phyloP scores from a whole-genome alignment of 2,113 vertebrate genomes.

The Podocnemis expansa region DNA sequence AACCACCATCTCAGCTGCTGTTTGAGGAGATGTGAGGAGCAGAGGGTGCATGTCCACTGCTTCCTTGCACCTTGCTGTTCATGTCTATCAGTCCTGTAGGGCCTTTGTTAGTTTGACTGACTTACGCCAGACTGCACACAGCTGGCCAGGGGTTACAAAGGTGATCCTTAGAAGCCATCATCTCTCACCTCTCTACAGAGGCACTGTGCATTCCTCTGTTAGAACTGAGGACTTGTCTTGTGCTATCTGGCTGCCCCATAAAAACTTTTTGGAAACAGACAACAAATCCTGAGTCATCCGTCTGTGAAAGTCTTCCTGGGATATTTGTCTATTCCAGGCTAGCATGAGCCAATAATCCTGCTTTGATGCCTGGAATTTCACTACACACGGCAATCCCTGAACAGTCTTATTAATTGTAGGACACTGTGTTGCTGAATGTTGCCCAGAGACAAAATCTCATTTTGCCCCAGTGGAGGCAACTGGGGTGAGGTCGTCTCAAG shows the following conservation, averaged over 20 bases:
- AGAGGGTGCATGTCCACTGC: not conserved
- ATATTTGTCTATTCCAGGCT: conserved; percentile 33
- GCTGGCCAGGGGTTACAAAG: not conserved
- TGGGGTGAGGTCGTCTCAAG: not conserved
- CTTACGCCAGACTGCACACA: not conserved
- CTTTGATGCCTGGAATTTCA: conserved; percentile 55
- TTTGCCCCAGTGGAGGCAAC: conserved; percentile 27
- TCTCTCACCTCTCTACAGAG: not conserved
- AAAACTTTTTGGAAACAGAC: not conserved
- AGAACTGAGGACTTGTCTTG: not conserved
- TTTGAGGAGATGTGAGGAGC: not conserved
- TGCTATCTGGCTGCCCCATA: not conserved
- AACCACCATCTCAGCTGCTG: not conserved
- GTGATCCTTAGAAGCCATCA: accelerated
- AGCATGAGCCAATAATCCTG: conserved; percentile 11
- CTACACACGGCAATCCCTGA: conserved; percentile 51
- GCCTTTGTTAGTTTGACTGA: not conserved
- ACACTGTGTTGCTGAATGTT: conserved; percentile 59
- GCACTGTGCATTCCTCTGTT: not conserved
- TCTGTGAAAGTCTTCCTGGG: conserved; percentile 16
- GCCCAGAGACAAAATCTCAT: conserved; percentile 52
- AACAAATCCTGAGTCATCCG: not conserved
- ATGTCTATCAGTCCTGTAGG: accelerated
- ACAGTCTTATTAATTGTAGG: conserved; percentile 41
- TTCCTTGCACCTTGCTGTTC: accelerated